Percentiles rank a stretch among this genome's conserved stretches.
phyloP scores from a whole-genome alignment of 2,797 vertebrate genomes.

The Acrossocheilus fasciatus region DNA sequence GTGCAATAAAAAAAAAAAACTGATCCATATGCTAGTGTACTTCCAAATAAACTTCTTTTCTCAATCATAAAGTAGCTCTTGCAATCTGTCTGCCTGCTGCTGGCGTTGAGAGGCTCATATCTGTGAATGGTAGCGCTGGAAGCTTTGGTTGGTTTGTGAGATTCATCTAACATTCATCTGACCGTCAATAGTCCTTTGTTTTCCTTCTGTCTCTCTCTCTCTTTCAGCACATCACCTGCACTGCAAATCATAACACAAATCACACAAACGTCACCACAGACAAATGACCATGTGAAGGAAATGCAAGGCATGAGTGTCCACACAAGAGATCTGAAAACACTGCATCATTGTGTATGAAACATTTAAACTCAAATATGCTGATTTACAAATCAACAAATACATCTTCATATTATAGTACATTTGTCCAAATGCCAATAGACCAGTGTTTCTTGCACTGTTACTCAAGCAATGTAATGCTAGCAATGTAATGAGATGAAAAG shows the following conservation, averaged over 20 bases:
- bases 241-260: slow-evolving; percentile 31
- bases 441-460: neutral
- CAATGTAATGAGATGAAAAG: neutral
- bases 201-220: slow-evolving; percentile 21
- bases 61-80: neutral
- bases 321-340: slow-evolving; percentile 4
- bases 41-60: slow-evolving; percentile 1
- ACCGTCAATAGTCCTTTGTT: slow-evolving; percentile 51
- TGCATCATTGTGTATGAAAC: neutral
- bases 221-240: neutral
- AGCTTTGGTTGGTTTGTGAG: neutral
- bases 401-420: neutral
- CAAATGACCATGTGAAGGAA: slow-evolving; percentile 23
- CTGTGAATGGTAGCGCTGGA: neutral
- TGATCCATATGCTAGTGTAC: neutral
- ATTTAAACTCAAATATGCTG: neutral
- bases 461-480: neutral
- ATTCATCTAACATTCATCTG: slow-evolving; percentile 47
- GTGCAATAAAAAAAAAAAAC: neutral
- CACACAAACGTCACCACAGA: neutral
- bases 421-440: neutral
- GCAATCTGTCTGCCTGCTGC: neutral
- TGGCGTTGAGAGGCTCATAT: neutral
- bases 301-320: neutral
- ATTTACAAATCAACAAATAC: neutral